phyloP scores from a whole-genome alignment of 2,797 vertebrate species.

The Tarsius wallacei region DNA sequence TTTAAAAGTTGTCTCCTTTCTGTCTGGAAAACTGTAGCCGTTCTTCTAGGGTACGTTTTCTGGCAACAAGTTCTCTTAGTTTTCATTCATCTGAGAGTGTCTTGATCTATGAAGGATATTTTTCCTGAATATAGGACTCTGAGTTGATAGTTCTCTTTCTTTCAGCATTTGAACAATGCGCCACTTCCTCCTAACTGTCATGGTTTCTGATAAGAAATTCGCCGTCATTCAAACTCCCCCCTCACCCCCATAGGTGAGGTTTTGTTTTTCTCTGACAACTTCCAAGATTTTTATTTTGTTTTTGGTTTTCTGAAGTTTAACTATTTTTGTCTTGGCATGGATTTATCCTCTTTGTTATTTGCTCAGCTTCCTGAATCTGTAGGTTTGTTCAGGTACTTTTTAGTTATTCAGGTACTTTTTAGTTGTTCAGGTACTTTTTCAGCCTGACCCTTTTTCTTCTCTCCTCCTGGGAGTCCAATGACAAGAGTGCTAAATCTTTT shows the following conservation, averaged over 20 bases:
- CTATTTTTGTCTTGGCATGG: neutral
- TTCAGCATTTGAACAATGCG: conserved; percentile 14
- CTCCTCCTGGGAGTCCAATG: neutral
- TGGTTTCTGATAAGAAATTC: neutral
- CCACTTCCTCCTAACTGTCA: neutral
- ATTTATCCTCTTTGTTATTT: conserved; percentile 4
- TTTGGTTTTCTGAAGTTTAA: conserved; percentile 44
- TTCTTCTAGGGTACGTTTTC: conserved; percentile 10
- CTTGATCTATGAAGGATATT: neutral
- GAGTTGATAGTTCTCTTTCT: neutral
- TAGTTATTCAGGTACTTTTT: neutral
- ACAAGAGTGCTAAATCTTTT: neutral
- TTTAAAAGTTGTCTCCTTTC: neutral
- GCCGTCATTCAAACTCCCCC: neutral
- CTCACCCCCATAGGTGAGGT: neutral
- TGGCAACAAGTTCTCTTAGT: conserved; percentile 34
- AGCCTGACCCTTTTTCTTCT: neutral
- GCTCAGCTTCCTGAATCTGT: neutral
- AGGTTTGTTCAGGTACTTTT: neutral
- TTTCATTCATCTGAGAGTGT: conserved; percentile 1
- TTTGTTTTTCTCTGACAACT: neutral
- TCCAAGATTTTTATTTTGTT: neutral
- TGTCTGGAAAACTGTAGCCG: neutral
- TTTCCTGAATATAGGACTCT: neutral
- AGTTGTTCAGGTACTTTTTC: neutral